Evolutionary conservation across 92 coral and sea anemone species (phyloP).

Genomic region (Desmophyllum pertusum): DNA sequence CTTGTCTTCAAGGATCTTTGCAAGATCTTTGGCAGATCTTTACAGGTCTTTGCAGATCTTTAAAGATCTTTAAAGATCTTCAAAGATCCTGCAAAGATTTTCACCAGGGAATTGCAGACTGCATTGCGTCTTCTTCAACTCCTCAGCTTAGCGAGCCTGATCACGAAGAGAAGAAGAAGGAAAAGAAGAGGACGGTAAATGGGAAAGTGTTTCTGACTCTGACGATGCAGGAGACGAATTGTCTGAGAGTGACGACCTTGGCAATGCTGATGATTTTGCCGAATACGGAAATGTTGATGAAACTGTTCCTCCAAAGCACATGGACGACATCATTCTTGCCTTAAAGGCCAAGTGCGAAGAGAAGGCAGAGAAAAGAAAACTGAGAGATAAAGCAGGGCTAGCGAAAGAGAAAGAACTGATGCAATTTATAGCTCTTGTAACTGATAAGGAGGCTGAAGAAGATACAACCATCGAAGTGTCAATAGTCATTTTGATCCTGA

Average conservation of each 20-base stretch:
- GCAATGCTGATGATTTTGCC: constrained; percentile 28
- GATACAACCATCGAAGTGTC: not conserved
- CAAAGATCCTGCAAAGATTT: too few relatives aligned
- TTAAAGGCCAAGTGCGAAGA: constrained; percentile 15
- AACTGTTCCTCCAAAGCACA: constrained; percentile 28
- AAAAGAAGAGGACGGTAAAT: not conserved
- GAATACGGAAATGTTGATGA: constrained; percentile 30
- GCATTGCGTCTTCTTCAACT: too few relatives aligned
- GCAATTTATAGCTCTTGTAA: too few relatives aligned
- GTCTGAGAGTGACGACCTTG: constrained; percentile 21
- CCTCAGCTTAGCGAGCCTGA: too few relatives aligned
- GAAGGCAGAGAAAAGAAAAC: not conserved
- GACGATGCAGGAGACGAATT: constrained; percentile 22
- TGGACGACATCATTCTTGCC: constrained; percentile 25
- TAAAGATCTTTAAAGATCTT: too few relatives aligned
- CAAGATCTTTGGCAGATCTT: too few relatives aligned
- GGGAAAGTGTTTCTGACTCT: constrained; percentile 4
- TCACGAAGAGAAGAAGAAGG: too few relatives aligned
- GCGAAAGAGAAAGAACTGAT: not conserved
- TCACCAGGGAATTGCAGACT: too few relatives aligned
- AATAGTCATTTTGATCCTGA: not conserved
- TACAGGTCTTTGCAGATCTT: too few relatives aligned
- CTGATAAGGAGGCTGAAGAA: not conserved
- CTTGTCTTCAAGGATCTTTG: too few relatives aligned
- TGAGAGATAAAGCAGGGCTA: not conserved